Evolutionary conservation across 2,113 vertebrate species (phyloP), one percentile per base, ranked within the genome.

Genomic region (Nesoenas mayeri): DNA sequence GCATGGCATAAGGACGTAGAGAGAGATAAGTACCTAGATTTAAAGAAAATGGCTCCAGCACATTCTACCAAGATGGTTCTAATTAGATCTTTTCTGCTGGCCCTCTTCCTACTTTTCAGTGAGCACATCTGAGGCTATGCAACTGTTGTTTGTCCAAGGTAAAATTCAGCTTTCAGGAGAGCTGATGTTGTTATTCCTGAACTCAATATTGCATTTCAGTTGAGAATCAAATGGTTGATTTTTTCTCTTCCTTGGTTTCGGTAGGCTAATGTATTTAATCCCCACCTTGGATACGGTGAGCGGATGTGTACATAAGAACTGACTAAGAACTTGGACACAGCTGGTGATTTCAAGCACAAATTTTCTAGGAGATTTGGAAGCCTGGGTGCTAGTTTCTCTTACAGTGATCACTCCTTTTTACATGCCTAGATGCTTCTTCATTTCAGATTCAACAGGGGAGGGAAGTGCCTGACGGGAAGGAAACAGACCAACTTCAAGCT

Each of bases 131-230:
- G 74, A 38, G 31, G 26, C 44, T 91, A 21, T 20, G 58, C 13
- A 81, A 28, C 62, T 90, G 29, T 61, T 89, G 82, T 79, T 91
- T 85, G 79, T 89, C 62, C 40, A 22, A 81, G n/a, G 42, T 65
- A 94, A 93, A 96, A 95, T 57, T n/a, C 62, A 82, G 65, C 51
- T 91, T 93, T 94, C 61, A 71, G 26, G 73, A 60, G 34, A 92
- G 19, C 54, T 65, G 4, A 17, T 74, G 62, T 67, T 91, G 42
- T 66, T 91, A 36, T 74, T 96, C 85, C 58, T 48, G 64, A 81
- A 12, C 40, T 86, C 58, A 56, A 28, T 38, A 65, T 56, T 75
- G 62, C 66, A 8, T 83, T 92, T 88, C 56, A 58, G 34, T 70
- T 60, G 47, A 89, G n/a, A 47, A 79, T 78, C 3, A 1, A n/a